Conservation (phyloP, 2,113 vertebrate species). For the Podarcis raffonei region DNA sequence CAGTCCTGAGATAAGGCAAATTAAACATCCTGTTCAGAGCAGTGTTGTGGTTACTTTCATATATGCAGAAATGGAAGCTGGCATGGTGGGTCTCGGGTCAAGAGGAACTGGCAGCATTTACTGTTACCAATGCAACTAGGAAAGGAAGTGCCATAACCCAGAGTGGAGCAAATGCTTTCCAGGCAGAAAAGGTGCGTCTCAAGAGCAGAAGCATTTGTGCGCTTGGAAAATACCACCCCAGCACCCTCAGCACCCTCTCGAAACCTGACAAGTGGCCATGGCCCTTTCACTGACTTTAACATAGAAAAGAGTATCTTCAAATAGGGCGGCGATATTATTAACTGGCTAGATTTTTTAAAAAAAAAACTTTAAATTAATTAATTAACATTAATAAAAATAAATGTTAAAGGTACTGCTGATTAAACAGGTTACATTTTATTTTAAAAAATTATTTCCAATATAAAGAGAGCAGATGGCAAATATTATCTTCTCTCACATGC, state of each 20-base stretch:
- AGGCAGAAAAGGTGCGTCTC: not conserved
- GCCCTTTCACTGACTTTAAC: not conserved
- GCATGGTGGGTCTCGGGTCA: no score
- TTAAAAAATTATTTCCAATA: not conserved
- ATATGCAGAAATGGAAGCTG: not conserved
- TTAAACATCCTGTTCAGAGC: not conserved
- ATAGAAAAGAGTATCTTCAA: not conserved
- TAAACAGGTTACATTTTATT: not conserved
- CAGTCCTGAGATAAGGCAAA: not conserved
- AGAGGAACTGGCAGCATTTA: not conserved
- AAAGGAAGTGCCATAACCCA: not conserved
- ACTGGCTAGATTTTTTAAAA: not conserved
- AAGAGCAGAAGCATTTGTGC: not conserved
- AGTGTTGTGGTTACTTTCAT: not conserved
- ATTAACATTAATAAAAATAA: not conserved
- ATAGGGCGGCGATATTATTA: not conserved
- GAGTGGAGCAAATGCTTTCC: not conserved
- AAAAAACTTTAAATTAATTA: not conserved
- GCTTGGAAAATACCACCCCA: not conserved
- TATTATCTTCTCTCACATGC: not conserved
- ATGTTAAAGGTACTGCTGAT: not conserved
- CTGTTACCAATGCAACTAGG: not conserved
- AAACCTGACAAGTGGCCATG: not conserved
- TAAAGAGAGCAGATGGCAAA: not conserved
- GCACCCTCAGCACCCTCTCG: not conserved